Percentiles rank a stretch among this genome's conserved stretches.
phyloP scores from a whole-genome alignment of 2,113 vertebrate species.

The Pan paniscus region DNA sequence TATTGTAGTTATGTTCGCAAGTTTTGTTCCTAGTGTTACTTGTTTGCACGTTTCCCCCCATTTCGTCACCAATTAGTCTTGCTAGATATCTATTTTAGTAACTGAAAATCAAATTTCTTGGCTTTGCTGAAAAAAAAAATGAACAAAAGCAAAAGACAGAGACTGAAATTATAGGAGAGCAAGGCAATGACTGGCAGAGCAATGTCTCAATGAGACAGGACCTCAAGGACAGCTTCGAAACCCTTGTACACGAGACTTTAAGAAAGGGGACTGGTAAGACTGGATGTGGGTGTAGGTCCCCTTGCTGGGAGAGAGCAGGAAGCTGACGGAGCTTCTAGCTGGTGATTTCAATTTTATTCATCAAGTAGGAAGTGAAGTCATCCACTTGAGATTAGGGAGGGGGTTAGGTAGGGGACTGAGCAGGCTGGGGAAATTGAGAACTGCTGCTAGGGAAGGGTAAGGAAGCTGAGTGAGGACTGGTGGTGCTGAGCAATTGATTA shows the following conservation, averaged over 20 bases:
- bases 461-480: background rate
- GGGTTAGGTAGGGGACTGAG: background rate
- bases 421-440: background rate
- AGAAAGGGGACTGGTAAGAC: background rate
- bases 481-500: background rate
- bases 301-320: background rate
- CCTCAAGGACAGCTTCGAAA: background rate
- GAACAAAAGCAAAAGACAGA: background rate
- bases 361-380: background rate
- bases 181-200: background rate
- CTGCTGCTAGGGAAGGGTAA: background rate
- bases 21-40: conserved; percentile 25
- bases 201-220: background rate
- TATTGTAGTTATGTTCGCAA: background rate
- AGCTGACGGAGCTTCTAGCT: background rate
- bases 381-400: background rate
- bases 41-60: background rate
- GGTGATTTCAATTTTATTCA: background rate
- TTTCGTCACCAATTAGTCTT: background rate
- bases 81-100: background rate
- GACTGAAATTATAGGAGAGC: background rate
- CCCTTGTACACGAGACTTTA: background rate
- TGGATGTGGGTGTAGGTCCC: background rate
- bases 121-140: background rate
- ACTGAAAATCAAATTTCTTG: background rate